A percentile compares a stretch with the other conserved stretches of the same genome.
phyloP scores from a whole-genome alignment of 2,888 invertebrate species.

The Agrotis clavis region DNA sequence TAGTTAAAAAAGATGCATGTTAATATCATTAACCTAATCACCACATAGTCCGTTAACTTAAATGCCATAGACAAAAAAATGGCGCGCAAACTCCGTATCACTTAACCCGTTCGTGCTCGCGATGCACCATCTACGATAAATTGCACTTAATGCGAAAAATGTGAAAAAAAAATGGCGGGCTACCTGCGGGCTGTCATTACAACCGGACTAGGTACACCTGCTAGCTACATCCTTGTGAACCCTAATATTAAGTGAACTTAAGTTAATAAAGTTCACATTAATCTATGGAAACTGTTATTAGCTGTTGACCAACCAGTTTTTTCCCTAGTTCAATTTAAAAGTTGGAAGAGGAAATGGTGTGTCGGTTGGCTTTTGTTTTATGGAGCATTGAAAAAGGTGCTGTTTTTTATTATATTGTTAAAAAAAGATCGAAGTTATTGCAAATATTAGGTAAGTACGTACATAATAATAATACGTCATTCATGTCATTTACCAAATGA shows the following conservation, averaged over 20 bases:
- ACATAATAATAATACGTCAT: too few relatives aligned
- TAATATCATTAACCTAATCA: not conserved
- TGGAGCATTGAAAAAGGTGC: not conserved
- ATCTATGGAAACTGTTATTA: constrained; percentile 44
- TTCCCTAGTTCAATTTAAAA: constrained; percentile 28
- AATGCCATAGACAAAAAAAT: constrained; percentile 49
- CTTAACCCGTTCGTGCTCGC: constrained; percentile 47
- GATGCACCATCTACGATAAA: constrained; percentile 40
- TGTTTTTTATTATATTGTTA: too few relatives aligned
- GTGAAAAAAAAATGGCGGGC: constrained; percentile 36
- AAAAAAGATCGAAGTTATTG: not conserved
- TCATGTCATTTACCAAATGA: too few relatives aligned
- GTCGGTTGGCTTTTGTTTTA: not conserved
- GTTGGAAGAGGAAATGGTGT: constrained; percentile 6
- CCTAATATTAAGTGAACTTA: constrained; percentile 57
- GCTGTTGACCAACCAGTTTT: constrained; percentile 42
- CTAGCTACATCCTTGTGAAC: constrained; percentile 35
- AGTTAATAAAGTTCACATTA: constrained; percentile 34
- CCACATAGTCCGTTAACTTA: constrained; percentile 11
- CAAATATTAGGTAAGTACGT: not conserved
- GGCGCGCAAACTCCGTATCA: constrained; percentile 32
- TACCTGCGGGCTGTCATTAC: constrained; percentile 50
- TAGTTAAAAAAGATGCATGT: not conserved
- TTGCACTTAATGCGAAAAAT: constrained; percentile 53
- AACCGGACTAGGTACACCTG: constrained; percentile 63